Conservation (phyloP, 1,140 invertebrate genomes). For the Chymomyza costata region DNA sequence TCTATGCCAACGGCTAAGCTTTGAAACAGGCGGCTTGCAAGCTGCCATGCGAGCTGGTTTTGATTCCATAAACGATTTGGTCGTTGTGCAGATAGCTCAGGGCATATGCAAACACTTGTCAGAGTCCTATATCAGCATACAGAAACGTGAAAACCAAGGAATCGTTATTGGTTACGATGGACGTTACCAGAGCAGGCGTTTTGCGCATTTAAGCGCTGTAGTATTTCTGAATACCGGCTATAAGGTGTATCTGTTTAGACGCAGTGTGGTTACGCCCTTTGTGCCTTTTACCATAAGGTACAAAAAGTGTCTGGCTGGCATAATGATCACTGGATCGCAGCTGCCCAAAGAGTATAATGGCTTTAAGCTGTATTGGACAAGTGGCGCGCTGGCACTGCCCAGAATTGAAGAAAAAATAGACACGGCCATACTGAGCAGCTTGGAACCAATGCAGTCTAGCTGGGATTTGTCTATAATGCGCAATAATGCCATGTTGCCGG, state of each 20-base stretch:
- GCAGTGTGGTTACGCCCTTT: slow-evolving; percentile 93
- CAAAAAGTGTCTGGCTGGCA: slow-evolving; percentile 84
- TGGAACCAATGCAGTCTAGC: slow-evolving; percentile 76
- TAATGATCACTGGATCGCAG: slow-evolving; percentile 98
- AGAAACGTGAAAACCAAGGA: slow-evolving; percentile 79
- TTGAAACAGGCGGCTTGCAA: slow-evolving; percentile 92
- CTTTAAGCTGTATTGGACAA: slow-evolving; percentile 97
- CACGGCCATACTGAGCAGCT: slow-evolving; percentile 84
- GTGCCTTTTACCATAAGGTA: slow-evolving; percentile 87
- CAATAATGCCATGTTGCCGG: background rate
- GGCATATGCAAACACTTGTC: slow-evolving; percentile 88
- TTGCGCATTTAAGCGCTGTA: slow-evolving; percentile 90
- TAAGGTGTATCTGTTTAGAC: slow-evolving; percentile 88
- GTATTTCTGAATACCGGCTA: slow-evolving; percentile 87
- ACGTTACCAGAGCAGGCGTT: slow-evolving; percentile 93
- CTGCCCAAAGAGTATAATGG: slow-evolving; percentile 99
- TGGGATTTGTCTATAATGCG: slow-evolving; percentile 6
- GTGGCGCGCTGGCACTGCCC: slow-evolving; percentile 94
- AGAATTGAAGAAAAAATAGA: slow-evolving; percentile 94
- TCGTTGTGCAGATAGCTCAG: slow-evolving; percentile 95
- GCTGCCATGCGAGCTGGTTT: slow-evolving; percentile 94
- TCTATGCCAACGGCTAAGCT: slow-evolving; percentile 80
- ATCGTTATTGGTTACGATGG: slow-evolving; percentile 96
- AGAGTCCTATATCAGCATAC: slow-evolving; percentile 65
- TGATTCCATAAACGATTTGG: slow-evolving; percentile 95